phyloP scores from a whole-genome alignment of 2,113 vertebrate species.

The Ptychochromis oligacanthus region DNA sequence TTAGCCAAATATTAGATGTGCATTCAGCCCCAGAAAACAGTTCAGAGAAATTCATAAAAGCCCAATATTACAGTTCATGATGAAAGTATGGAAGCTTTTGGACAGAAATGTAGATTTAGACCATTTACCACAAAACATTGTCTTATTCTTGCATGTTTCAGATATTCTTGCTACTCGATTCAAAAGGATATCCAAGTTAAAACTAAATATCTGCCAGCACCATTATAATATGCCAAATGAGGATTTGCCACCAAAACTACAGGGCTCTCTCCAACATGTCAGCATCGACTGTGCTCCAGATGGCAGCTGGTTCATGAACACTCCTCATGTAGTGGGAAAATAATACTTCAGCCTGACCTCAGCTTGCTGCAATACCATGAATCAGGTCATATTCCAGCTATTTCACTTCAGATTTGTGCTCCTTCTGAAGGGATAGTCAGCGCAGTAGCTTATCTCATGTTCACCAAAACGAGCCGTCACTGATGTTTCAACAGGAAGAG shows the following conservation, averaged over 20 bases:
- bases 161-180: not conserved
- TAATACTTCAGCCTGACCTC: not conserved
- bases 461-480: not conserved
- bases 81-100: not conserved
- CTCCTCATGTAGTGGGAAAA: not conserved
- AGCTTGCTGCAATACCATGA: not conserved
- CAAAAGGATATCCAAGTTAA: not conserved
- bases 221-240: not conserved
- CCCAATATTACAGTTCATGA: not conserved
- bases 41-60: not conserved
- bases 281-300: not conserved
- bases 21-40: no score
- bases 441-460: not conserved
- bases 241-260: not conserved
- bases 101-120: not conserved
- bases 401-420: not conserved
- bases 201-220: not conserved
- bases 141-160: not conserved
- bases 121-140: not conserved
- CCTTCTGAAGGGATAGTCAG: not conserved
- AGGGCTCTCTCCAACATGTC: not conserved
- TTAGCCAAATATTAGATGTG: no score
- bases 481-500: not conserved
- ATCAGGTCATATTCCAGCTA: not conserved
- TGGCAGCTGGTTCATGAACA: not conserved